Base-by-base conservation (phyloP, 2,888 invertebrate genomes). In the Arrhopalites spinosus region DNA sequence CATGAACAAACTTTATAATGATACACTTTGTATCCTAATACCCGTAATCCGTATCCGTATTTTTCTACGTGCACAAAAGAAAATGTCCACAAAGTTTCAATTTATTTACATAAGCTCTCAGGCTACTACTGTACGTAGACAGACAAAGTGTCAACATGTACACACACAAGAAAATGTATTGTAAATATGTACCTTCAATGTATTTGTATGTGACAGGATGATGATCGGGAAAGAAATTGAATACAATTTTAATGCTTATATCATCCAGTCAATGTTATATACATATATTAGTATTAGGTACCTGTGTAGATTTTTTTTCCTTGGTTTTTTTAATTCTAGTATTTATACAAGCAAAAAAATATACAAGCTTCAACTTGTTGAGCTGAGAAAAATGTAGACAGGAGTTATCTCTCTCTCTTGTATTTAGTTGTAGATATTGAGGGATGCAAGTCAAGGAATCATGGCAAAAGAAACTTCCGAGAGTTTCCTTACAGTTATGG, bases 401-500 rank as follows among this genome's bases (percentile, higher is more conserved):
- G 11, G 15, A 53, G 53, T 3, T n/a, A 20, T 53, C 20, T 15
- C 53, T 53, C 23, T 43, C 13, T 61, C 61, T 7, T 61, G 30
- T 29, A 3, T 29, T 13, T 59, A 23, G 25, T 1, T 30, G 13
- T 30, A 36, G n/a, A n/a, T 8, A 25, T 11, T 43, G 66, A 45
- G 66, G 45, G 36, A 66, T 66, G n/a, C 30, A 43, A 66, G 50
- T 25, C 13, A 59, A 23, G 25, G 59, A 59, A 25, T 25, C 59
- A 66, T 30, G 64, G 66, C 43, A 72, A 50, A 70, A 72, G n/a
- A 71, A 71, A 61, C 43, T 71, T 59, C 20, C 71, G 25, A 71
- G 56, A 61, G 61, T 53, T 23, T 50, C 23, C 53, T 70, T 76
- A 78, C 78, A 76, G 78, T 78, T 78, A 78, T 72, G 75, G 74